Evolutionary conservation across 2,888 invertebrate genomes (phyloP).

Genomic region (Lymantria dispar): DNA sequence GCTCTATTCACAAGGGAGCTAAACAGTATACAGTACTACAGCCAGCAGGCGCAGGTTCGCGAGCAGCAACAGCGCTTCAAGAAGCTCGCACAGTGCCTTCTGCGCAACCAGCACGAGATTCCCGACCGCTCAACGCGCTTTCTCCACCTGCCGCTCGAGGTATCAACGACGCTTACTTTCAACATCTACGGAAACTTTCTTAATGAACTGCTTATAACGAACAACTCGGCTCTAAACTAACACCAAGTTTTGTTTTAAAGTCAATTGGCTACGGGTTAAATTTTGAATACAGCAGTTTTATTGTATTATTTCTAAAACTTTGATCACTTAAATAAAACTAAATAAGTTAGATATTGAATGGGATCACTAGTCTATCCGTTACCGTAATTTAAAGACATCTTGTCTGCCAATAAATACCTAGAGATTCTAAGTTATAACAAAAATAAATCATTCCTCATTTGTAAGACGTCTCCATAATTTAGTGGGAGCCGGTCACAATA

Average conservation of each 20-base stretch:
- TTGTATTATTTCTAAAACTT: slow-evolving; percentile 29
- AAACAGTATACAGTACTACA: slow-evolving; percentile 95
- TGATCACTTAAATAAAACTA: slow-evolving; percentile 27
- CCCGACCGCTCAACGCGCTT: slow-evolving; percentile 77
- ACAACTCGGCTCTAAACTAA: slow-evolving; percentile 70
- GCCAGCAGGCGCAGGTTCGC: slow-evolving; percentile 90
- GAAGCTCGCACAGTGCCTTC: slow-evolving; percentile 84
- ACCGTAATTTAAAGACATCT: slow-evolving; percentile 37
- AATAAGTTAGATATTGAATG: slow-evolving; percentile 9
- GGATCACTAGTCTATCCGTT: slow-evolving; percentile 24
- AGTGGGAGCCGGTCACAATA: slow-evolving; percentile 51
- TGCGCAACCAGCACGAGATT: slow-evolving; percentile 76
- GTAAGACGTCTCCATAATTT: slow-evolving; percentile 60
- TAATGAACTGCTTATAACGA: slow-evolving; percentile 72
- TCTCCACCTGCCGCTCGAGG: slow-evolving; percentile 92
- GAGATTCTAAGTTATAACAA: slow-evolving; percentile 31
- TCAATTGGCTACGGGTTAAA: slow-evolving; percentile 50
- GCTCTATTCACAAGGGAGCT: slow-evolving; percentile 70
- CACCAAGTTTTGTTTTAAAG: slow-evolving; percentile 76
- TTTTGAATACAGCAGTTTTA: slow-evolving; percentile 39
- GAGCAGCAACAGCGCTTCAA: slow-evolving; percentile 91
- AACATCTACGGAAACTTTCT: slow-evolving; percentile 70
- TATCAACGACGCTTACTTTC: slow-evolving; percentile 65
- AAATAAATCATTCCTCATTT: slow-evolving; percentile 59
- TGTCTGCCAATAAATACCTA: slow-evolving; percentile 21